Conservation (phyloP, 1,140 invertebrate genomes). For the Procambarus clarkii region DNA sequence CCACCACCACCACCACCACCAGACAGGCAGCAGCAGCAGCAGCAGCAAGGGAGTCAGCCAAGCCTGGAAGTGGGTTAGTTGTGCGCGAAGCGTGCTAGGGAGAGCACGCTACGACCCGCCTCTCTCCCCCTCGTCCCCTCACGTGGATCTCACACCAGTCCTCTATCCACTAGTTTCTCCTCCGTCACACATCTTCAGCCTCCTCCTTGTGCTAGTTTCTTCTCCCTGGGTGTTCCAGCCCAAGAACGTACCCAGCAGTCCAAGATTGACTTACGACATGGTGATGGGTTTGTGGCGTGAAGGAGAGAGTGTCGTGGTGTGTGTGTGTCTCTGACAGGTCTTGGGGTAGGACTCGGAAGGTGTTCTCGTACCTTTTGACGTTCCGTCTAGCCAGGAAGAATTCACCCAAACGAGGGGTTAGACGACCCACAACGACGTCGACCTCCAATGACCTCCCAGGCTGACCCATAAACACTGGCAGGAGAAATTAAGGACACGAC, state of each 20-base stretch:
- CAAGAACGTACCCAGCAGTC: neutral
- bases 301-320: neutral
- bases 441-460: neutral
- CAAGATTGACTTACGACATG: neutral
- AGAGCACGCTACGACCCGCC: too few relatives aligned
- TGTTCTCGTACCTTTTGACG: neutral
- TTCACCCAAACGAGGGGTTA: neutral
- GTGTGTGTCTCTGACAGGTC: neutral
- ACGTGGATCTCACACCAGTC: conserved; percentile 10
- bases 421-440: neutral
- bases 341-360: neutral
- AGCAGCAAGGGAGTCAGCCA: neutral
- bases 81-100: conserved; percentile 6
- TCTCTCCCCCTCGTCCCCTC: neutral
- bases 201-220: neutral
- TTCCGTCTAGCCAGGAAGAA: neutral
- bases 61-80: conserved; percentile 44
- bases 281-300: neutral
- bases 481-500: conserved; percentile 50
- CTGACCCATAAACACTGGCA: conserved; percentile 47
- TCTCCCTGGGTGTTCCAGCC: neutral
- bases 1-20: too few relatives aligned
- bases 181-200: neutral
- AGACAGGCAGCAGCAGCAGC: too few relatives aligned
- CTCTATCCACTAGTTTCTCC: neutral